phyloP scores from a whole-genome alignment of 2,888 invertebrate species.

The Serrognathus titanus region DNA sequence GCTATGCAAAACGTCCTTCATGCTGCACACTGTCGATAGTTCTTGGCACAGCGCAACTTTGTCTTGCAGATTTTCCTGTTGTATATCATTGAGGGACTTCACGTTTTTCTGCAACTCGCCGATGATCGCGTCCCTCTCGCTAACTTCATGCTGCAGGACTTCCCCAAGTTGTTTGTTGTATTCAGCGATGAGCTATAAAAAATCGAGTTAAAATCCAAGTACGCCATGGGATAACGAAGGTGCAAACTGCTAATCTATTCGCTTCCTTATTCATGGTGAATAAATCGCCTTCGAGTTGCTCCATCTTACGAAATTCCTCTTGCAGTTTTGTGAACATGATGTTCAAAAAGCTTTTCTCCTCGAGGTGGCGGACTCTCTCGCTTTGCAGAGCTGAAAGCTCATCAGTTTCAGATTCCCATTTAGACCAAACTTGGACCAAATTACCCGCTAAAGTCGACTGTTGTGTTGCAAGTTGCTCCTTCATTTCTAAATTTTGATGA shows the following conservation, averaged over 20 bases:
- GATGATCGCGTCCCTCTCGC: constrained; percentile 39
- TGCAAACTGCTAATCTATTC: constrained; percentile 39
- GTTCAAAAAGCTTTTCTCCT: constrained; percentile 41
- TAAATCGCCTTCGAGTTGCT: constrained; percentile 38
- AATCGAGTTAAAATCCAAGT: not conserved
- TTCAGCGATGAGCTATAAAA: constrained; percentile 39
- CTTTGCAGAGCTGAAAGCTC: constrained; percentile 32
- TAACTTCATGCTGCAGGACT: constrained; percentile 39
- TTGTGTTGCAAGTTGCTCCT: constrained; percentile 36
- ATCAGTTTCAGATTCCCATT: not conserved
- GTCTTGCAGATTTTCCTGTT: constrained; percentile 40
- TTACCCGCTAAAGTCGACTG: constrained; percentile 34
- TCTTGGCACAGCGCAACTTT: constrained; percentile 42
- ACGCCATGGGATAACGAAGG: too few species aligned
- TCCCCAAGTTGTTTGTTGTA: constrained; percentile 44
- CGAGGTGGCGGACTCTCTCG: constrained; percentile 40
- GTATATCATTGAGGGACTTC: constrained; percentile 38
- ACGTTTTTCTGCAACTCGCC: constrained; percentile 36
- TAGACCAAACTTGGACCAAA: not conserved
- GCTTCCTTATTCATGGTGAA: constrained; percentile 40
- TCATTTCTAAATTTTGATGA: constrained; percentile 29
- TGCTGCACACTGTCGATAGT: constrained; percentile 38
- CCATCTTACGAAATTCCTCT: constrained; percentile 35
- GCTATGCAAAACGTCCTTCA: constrained; percentile 38
- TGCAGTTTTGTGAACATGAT: constrained; percentile 41